Percentiles rank a stretch among this genome's conserved stretches.
These are phyloP conservation scores for Torymus auratus DNA, from an alignment of 2,888 invertebrate genomes.

Conservation along the genomic window DNA sequence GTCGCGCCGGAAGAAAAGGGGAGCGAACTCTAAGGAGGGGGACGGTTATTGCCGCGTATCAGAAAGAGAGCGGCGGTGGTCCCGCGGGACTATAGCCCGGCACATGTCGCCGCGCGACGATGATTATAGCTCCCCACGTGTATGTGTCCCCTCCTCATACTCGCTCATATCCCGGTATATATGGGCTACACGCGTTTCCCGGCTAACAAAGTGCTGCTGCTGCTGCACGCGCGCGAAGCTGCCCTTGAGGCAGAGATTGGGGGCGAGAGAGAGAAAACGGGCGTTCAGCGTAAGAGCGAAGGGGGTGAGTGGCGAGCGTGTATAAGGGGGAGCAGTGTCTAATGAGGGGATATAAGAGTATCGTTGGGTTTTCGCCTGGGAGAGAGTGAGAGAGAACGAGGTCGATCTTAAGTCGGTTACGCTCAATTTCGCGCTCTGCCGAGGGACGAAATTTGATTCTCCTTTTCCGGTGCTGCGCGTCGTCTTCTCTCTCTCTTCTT, in stretches of 20 bases:
- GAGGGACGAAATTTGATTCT: slow-evolving; percentile 56
- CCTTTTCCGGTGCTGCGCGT: slow-evolving; percentile 1
- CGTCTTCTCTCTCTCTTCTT: background rate
- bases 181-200: no score
- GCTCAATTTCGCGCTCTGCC: slow-evolving; percentile 58
- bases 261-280: background rate
- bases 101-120: slow-evolving; percentile 12
- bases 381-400: slow-evolving; percentile 36
- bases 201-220: slow-evolving; percentile 19
- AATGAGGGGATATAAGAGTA: slow-evolving; percentile 58
- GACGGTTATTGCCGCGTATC: slow-evolving; percentile 37
- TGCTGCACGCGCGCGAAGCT: slow-evolving; percentile 2
- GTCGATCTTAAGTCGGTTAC: slow-evolving; percentile 59
- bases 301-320: no score
- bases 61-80: slow-evolving; percentile 31
- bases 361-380: slow-evolving; percentile 29
- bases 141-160: background rate
- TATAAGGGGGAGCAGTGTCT: slow-evolving; percentile 22
- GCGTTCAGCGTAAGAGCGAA: background rate
- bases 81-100: slow-evolving; percentile 23
- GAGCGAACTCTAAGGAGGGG: background rate
- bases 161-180: background rate
- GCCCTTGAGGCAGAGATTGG: slow-evolving; percentile 40
- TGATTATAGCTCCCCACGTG: background rate
- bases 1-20: background rate